Evolutionary conservation across 1,140 invertebrate species (phyloP).

Genomic region (Drosophila yakuba): DNA sequence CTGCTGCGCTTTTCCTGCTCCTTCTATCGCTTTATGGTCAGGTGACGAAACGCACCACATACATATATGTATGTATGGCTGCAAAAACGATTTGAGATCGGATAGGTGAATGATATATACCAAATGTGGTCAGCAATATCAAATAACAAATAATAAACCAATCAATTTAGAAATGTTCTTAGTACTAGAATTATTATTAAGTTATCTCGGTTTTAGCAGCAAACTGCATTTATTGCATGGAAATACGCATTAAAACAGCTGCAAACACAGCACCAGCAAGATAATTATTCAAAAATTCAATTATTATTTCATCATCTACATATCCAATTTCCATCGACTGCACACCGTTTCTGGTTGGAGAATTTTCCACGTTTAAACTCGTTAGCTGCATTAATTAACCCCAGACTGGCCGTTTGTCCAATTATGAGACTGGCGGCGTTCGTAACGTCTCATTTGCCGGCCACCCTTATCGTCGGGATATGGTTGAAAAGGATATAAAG

Average conservation of each 20-base stretch:
- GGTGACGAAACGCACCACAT: constrained; percentile 43
- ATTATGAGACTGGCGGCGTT: constrained; percentile 41
- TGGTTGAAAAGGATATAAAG: constrained; percentile 4
- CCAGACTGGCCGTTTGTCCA: constrained; percentile 34
- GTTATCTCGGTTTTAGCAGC: too few relatives aligned
- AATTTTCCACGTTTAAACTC: constrained; percentile 17
- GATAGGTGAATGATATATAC: neutral
- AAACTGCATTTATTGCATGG: too few relatives aligned
- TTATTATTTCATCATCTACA: neutral
- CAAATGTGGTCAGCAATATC: too few relatives aligned
- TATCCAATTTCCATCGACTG: neutral
- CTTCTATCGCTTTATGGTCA: constrained; percentile 41
- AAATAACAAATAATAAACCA: too few relatives aligned
- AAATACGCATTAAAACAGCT: too few relatives aligned
- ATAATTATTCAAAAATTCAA: too few relatives aligned
- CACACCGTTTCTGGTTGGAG: constrained; percentile 2
- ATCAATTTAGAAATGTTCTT: too few relatives aligned
- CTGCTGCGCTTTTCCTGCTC: constrained; percentile 45
- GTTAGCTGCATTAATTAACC: constrained; percentile 49
- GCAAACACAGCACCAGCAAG: too few relatives aligned
- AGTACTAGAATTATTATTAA: too few relatives aligned
- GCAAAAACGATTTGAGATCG: constrained; percentile 1
- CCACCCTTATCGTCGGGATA: constrained; percentile 44
- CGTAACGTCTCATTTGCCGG: constrained; percentile 41
- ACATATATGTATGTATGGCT: neutral